Conservation (phyloP, 2,113 vertebrate genomes). For the Psittacus erithacus region DNA sequence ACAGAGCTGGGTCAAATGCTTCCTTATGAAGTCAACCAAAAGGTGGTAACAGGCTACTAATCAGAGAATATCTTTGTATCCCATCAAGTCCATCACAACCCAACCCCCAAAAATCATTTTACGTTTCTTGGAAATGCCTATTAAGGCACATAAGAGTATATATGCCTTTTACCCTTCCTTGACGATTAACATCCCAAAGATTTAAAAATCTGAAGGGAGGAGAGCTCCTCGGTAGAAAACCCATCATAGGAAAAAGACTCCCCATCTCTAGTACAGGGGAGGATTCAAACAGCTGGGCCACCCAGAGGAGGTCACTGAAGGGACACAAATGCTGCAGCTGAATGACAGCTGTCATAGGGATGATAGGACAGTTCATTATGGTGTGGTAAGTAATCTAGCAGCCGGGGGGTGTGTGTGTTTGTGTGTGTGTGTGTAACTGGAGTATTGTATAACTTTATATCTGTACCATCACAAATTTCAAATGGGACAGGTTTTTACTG, state of each 20-base stretch:
- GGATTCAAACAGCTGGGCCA: constrained; percentile 11
- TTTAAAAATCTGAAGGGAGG: not conserved
- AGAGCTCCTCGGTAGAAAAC: not conserved
- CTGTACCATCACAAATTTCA: not conserved
- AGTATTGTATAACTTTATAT: not conserved
- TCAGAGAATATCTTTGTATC: not conserved
- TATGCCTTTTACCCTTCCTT: not conserved
- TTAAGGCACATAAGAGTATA: not conserved
- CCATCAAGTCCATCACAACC: not conserved
- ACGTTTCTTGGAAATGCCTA: not conserved
- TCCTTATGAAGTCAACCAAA: not conserved
- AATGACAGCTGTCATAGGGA: constrained; percentile 10
- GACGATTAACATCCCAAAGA: not conserved
- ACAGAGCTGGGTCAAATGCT: not conserved
- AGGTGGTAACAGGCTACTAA: not conserved
- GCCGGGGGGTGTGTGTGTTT: not conserved
- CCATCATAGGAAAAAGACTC: not conserved
- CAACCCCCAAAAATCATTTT: not conserved
- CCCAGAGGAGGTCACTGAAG: constrained; percentile 25
- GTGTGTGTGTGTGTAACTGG: not conserved
- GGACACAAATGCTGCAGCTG: constrained; percentile 45
- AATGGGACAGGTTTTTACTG: not conserved
- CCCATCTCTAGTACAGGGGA: not conserved
- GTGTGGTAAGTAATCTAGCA: not conserved
- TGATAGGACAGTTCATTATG: not conserved